Percentiles rank a stretch among this genome's conserved stretches.
Conservation (phyloP, 2,797 vertebrate species). For the Lacerta viridis region DNA sequence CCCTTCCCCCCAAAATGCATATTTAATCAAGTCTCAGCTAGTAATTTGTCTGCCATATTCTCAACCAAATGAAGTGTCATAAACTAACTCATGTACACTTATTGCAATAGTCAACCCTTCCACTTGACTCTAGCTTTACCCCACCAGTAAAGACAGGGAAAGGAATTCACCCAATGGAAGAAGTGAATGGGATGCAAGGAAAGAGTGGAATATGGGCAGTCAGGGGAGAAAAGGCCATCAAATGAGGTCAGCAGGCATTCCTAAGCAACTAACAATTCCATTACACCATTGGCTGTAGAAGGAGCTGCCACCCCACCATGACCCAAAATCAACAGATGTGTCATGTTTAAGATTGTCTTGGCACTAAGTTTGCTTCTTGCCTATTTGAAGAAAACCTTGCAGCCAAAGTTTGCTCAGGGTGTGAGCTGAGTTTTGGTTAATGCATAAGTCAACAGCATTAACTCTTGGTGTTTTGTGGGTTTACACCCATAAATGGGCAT, state of each 20-base stretch:
- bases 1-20: too few relatives aligned
- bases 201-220: background rate
- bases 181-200: background rate
- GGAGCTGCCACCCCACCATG: slow-evolving; percentile 45
- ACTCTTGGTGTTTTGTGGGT: slow-evolving; percentile 73
- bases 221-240: too few relatives aligned
- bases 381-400: slow-evolving; percentile 71
- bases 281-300: slow-evolving; percentile 37
- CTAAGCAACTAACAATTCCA: slow-evolving; percentile 37
- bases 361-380: slow-evolving; percentile 29
- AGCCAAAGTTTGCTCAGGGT: slow-evolving; percentile 72
- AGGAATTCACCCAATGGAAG: background rate
- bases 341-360: slow-evolving; percentile 60
- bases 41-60: too few relatives aligned
- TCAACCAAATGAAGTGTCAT: too few relatives aligned
- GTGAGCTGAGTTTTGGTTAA: slow-evolving; percentile 78
- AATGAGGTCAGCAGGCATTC: slow-evolving; percentile 2
- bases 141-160: too few relatives aligned
- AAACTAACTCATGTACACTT: too few relatives aligned
- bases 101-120: too few relatives aligned
- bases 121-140: too few relatives aligned
- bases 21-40: too few relatives aligned
- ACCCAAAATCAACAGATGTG: slow-evolving; percentile 71
- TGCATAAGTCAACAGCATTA: slow-evolving; percentile 76
- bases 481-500: slow-evolving; percentile 67